Percentiles rank a stretch among this genome's conserved stretches.
phyloP scores from a whole-genome alignment of 2,888 invertebrate species.

The Harpagoxenus sublaevis region DNA sequence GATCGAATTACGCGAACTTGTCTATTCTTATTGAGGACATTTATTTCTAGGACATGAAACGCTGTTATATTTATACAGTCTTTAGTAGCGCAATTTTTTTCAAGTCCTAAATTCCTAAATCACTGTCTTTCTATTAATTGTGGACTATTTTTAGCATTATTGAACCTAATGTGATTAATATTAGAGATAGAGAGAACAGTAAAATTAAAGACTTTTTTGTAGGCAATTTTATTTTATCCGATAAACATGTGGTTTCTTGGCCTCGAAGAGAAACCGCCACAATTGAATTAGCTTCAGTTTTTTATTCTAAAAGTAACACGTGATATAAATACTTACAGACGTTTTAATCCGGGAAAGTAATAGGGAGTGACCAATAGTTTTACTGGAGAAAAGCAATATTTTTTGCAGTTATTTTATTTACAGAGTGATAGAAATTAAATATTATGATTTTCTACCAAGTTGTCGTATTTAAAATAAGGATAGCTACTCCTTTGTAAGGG shows the following conservation, averaged over 20 bases:
- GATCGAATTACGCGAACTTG: slow-evolving; percentile 5
- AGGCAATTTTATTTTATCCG: neutral
- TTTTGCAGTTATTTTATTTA: neutral
- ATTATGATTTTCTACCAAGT: neutral
- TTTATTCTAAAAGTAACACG: neutral
- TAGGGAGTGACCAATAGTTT: neutral
- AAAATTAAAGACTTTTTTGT: neutral
- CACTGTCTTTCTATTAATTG: neutral
- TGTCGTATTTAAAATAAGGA: neutral
- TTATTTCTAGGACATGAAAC: neutral
- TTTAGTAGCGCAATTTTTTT: neutral
- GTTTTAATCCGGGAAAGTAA: neutral
- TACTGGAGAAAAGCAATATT: neutral
- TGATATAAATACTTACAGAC: neutral
- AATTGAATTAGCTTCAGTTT: neutral
- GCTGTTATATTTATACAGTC: neutral
- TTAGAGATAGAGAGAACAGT: neutral
- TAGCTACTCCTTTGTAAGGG: too few relatives aligned
- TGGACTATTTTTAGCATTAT: neutral
- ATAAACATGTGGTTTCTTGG: neutral
- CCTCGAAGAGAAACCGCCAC: neutral
- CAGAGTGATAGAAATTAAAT: neutral
- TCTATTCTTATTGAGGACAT: slow-evolving; percentile 16
- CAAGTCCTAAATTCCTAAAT: neutral
- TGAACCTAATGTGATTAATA: neutral